phyloP scores from a whole-genome alignment of 2,113 vertebrate species.

The Amphiprion percula region DNA sequence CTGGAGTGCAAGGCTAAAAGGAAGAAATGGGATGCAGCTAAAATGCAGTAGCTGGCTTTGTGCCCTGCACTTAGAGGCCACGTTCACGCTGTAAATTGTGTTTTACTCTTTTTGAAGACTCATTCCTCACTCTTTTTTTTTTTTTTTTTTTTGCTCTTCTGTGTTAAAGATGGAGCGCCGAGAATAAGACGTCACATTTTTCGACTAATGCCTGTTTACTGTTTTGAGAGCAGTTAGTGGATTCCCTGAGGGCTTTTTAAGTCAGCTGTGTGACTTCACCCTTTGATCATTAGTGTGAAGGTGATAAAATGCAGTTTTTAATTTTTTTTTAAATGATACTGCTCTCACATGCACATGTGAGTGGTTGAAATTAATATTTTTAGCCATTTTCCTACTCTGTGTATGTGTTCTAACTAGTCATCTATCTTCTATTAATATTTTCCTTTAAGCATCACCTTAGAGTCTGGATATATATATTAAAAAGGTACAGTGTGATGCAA shows the following conservation, averaged over 20 bases:
- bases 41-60: constrained; percentile 19
- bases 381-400: neutral
- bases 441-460: neutral
- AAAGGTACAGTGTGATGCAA: neutral
- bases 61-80: constrained; percentile 12
- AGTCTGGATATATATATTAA: neutral
- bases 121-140: constrained; percentile 20
- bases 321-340: neutral
- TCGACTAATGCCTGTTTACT: constrained; percentile 21
- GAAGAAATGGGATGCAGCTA: constrained; percentile 24
- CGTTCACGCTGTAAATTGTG: neutral
- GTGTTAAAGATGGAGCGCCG: neutral
- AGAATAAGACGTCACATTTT: constrained; percentile 32
- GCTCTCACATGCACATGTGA: neutral
- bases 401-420: neutral
- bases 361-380: neutral
- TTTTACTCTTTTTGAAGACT: constrained; percentile 27
- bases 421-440: neutral
- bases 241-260: constrained; percentile 28
- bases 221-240: constrained; percentile 31
- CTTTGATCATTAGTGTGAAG: constrained; percentile 12
- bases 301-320: neutral
- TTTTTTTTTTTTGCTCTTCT: constrained; percentile 17
- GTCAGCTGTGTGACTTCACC: constrained; percentile 8
- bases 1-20: neutral